Evolutionary conservation across 53 echinoderm and acorn worm species (phyloP).

Genomic region (Apostichopus leukothele): DNA sequence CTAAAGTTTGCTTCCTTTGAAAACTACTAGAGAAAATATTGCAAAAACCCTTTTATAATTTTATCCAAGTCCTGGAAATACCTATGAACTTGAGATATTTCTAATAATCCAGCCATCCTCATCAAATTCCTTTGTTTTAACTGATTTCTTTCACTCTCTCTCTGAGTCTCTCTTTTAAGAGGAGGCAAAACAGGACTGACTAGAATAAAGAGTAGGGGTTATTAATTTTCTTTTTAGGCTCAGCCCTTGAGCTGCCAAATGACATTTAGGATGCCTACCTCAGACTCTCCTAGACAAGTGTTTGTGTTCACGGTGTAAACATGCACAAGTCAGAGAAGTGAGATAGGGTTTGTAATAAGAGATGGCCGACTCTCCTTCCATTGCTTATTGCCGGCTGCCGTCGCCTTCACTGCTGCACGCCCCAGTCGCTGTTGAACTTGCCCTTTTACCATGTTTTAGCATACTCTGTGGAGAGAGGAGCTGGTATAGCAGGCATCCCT

Average conservation of each 20-base stretch:
- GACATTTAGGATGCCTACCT: slow-evolving; percentile 22
- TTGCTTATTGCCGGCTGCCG: not conserved
- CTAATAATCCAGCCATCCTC: not conserved
- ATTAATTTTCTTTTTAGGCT: not conserved
- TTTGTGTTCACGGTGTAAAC: slow-evolving; percentile 35
- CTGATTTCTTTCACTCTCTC: too few species aligned
- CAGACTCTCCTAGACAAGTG: slow-evolving; percentile 37
- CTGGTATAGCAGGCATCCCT: slow-evolving; percentile 10
- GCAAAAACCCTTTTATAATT: too few species aligned
- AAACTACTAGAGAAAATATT: too few species aligned
- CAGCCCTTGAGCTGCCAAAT: slow-evolving; percentile 25
- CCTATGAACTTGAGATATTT: too few species aligned
- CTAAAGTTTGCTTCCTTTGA: too few species aligned
- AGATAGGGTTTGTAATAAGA: slow-evolving; percentile 32
- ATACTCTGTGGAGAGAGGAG: not conserved
- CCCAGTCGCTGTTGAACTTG: slow-evolving; percentile 8
- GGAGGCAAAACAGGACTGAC: too few species aligned
- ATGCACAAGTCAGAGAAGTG: not conserved
- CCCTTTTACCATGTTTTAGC: slow-evolving; percentile 14
- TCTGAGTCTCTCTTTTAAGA: too few species aligned
- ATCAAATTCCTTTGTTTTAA: not conserved
- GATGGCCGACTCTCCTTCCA: not conserved
- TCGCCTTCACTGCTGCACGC: not conserved
- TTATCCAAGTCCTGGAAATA: too few species aligned
- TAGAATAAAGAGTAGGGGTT: not conserved